Percentiles rank a stretch among this genome's conserved stretches.
Evolutionary conservation across 53 echinoderm and acorn worm species (phyloP).

Genomic region (Stichopus horrens): DNA sequence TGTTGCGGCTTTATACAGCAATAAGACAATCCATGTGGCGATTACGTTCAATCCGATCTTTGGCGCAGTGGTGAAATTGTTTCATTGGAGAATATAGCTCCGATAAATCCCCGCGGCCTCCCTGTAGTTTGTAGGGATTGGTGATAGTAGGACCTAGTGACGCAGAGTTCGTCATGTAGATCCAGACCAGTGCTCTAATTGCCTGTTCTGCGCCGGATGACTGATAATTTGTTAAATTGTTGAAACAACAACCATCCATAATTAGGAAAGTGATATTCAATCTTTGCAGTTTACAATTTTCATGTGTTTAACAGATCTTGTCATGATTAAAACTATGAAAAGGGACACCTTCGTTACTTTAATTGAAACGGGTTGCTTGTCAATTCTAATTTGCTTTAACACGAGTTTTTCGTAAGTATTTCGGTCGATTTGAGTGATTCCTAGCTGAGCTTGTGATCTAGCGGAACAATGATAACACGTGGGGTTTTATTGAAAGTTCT

Average conservation of each 20-base stretch:
- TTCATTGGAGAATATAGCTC: conserved; percentile 28
- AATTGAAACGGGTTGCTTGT: conserved; percentile 33
- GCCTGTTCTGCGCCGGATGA: conserved; percentile 28
- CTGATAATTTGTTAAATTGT: conserved; percentile 40
- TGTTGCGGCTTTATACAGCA: conserved; percentile 38
- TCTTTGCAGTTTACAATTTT: conserved; percentile 42
- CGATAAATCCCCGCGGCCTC: conserved; percentile 40
- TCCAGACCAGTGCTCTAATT: conserved; percentile 14
- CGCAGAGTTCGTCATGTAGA: conserved; percentile 32
- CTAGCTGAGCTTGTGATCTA: background rate
- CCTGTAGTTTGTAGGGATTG: background rate
- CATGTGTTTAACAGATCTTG: conserved; percentile 44
- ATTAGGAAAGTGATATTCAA: conserved; percentile 40
- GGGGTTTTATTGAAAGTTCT: background rate
- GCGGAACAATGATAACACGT: background rate
- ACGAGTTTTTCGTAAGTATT: background rate
- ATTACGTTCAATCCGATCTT: conserved; percentile 28
- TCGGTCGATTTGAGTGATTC: background rate
- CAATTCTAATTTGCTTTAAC: conserved; percentile 35
- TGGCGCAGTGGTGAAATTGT: conserved; percentile 33
- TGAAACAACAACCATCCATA: conserved; percentile 38
- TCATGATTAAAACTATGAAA: conserved; percentile 44
- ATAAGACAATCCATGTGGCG: conserved; percentile 45
- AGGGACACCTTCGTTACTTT: conserved; percentile 1
- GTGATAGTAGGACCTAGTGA: conserved; percentile 24